phyloP scores from a whole-genome alignment of 2,888 invertebrate genomes.

The Zaprionus obscuricornis region DNA sequence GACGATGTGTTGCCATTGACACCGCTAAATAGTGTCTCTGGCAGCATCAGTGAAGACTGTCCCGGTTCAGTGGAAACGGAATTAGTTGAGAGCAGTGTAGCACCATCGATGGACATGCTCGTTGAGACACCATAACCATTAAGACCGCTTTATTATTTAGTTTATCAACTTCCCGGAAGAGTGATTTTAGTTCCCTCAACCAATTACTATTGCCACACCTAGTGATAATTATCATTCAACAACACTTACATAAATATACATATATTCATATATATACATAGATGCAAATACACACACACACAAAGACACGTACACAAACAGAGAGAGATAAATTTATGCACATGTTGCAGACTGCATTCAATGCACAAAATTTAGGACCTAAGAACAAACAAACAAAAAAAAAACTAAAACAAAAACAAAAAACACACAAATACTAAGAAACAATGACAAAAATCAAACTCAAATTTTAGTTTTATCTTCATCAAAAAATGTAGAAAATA shows the following conservation, averaged over 20 bases:
- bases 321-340: conserved; percentile 42
- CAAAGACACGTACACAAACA: too few species aligned
- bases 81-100: conserved; percentile 41
- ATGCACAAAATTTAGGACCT: conserved; percentile 41
- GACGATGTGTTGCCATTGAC: conserved; percentile 54
- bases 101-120: conserved; percentile 47
- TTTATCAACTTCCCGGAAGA: conserved; percentile 37
- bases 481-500: too few species aligned
- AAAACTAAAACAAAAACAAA: neutral
- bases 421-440: too few species aligned
- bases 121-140: conserved; percentile 55
- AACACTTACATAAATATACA: too few species aligned
- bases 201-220: conserved; percentile 42
- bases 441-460: too few species aligned
- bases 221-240: conserved; percentile 43
- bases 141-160: conserved; percentile 54
- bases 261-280: too few species aligned
- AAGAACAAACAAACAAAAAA: conserved; percentile 6
- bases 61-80: conserved; percentile 51
- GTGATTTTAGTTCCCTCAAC: conserved; percentile 47
- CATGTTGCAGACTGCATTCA: conserved; percentile 52
- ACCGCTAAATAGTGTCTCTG: conserved; percentile 48
- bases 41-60: conserved; percentile 52
- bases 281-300: conserved; percentile 38
- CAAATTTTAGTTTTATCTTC: too few species aligned